Percentiles rank a stretch among this genome's conserved stretches.
Evolutionary conservation across 1,140 invertebrate genomes (phyloP).

Genomic region (Orchestia grillus): DNA sequence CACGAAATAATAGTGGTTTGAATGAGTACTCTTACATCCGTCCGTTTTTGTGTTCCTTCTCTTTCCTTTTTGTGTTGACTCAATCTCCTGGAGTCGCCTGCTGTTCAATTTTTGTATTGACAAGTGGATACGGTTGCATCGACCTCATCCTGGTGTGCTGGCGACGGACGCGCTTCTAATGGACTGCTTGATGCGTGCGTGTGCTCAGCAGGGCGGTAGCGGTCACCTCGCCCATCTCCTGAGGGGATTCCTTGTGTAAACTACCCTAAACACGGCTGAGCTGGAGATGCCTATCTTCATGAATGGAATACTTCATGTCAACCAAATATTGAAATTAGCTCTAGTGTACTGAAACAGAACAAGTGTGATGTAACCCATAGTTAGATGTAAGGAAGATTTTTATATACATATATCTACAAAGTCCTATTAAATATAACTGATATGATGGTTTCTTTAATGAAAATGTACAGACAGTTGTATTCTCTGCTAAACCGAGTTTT

Average conservation of each 20-base stretch:
- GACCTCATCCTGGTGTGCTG: too few relatives aligned
- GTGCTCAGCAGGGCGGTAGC: neutral
- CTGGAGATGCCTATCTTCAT: neutral
- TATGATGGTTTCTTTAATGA: neutral
- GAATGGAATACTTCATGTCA: neutral
- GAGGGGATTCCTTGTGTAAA: too few relatives aligned
- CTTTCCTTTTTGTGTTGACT: neutral
- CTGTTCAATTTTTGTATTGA: neutral
- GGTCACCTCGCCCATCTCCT: neutral
- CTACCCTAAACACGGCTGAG: neutral
- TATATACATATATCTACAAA: conserved; percentile 53
- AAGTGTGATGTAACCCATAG: conserved; percentile 48
- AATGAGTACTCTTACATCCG: neutral
- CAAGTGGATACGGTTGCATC: neutral
- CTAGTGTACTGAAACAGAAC: conserved; percentile 33
- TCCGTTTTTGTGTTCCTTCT: neutral
- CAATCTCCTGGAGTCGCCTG: neutral
- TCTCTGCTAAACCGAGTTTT: neutral
- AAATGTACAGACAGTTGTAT: neutral
- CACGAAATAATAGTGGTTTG: neutral
- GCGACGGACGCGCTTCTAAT: too few relatives aligned
- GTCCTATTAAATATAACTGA: neutral
- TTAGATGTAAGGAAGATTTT: conserved; percentile 43
- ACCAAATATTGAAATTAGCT: conserved; percentile 46
- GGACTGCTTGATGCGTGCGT: neutral